Evolutionary conservation across 1,140 invertebrate genomes (phyloP).

Genomic region (Chironomus tepperi): DNA sequence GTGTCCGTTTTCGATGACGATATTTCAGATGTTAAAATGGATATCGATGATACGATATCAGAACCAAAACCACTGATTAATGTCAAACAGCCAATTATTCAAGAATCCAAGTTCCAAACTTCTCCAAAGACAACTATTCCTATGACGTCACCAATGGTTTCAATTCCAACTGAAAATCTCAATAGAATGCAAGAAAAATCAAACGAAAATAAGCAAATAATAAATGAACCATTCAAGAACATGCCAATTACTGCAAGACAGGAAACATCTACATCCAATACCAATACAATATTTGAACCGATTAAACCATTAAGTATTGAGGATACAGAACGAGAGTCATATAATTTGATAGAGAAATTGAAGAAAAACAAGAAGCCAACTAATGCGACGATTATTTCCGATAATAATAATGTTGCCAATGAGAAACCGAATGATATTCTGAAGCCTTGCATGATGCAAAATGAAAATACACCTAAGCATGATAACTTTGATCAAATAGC

Average conservation of each 20-base stretch:
- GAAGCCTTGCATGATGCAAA: background rate
- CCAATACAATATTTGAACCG: background rate
- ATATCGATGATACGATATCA: background rate
- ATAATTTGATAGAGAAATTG: constrained; percentile 69
- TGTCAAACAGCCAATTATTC: background rate
- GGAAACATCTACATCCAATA: background rate
- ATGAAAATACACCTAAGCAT: constrained; percentile 18
- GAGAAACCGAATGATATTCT: background rate
- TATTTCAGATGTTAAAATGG: background rate
- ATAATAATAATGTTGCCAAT: constrained; percentile 24
- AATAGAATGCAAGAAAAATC: constrained; percentile 38
- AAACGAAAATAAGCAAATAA: constrained; percentile 41
- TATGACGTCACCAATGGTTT: background rate
- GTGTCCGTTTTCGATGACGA: background rate
- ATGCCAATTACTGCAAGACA: background rate
- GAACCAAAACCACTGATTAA: background rate
- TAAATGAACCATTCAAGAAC: background rate
- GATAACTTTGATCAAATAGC: background rate
- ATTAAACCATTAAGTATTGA: constrained; percentile 36
- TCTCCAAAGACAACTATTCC: background rate
- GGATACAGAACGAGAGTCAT: constrained; percentile 61
- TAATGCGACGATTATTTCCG: constrained; percentile 27
- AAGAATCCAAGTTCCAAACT: background rate
- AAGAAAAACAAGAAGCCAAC: constrained; percentile 40
- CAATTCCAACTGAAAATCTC: background rate